A percentile compares a stretch with the other conserved stretches of the same genome.
Conservation (phyloP, 2,888 invertebrate species). For the Microctonus hyperodae region DNA sequence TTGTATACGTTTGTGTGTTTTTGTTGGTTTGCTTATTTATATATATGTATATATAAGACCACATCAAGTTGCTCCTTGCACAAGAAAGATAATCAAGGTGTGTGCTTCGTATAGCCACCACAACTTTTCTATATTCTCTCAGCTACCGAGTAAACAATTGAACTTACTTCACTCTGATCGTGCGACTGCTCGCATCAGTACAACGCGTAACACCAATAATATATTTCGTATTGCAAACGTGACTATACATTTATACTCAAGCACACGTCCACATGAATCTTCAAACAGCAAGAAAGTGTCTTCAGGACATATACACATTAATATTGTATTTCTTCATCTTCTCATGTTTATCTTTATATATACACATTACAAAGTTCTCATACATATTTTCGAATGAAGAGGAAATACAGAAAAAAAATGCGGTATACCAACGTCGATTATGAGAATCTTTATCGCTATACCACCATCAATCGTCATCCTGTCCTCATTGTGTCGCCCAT, state of each 20-base stretch:
- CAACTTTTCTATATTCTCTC: too few species aligned
- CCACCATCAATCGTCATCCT: slow-evolving; percentile 45
- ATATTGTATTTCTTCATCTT: too few species aligned
- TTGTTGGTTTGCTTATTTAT: too few species aligned
- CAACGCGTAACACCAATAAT: too few species aligned
- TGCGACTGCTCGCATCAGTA: too few species aligned
- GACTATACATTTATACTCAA: too few species aligned
- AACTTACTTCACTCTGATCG: too few species aligned
- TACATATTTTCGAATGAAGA: neutral
- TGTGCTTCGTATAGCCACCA: neutral
- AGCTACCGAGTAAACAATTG: too few species aligned
- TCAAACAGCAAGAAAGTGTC: too few species aligned
- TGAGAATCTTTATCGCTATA: slow-evolving; percentile 39
- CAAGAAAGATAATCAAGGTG: slow-evolving; percentile 5
- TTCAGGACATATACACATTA: too few species aligned
- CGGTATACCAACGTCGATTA: slow-evolving; percentile 30
- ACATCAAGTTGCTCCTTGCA: slow-evolving; percentile 1
- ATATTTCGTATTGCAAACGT: too few species aligned
- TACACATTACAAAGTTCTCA: slow-evolving; percentile 9
- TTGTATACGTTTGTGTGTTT: neutral
- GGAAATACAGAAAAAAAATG: slow-evolving; percentile 13
- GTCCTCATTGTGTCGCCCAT: slow-evolving; percentile 44
- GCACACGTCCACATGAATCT: too few species aligned
- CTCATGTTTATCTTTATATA: neutral
- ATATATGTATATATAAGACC: neutral